Base-by-base conservation (phyloP, 2,113 vertebrate genomes). In the Columbina picui region DNA sequence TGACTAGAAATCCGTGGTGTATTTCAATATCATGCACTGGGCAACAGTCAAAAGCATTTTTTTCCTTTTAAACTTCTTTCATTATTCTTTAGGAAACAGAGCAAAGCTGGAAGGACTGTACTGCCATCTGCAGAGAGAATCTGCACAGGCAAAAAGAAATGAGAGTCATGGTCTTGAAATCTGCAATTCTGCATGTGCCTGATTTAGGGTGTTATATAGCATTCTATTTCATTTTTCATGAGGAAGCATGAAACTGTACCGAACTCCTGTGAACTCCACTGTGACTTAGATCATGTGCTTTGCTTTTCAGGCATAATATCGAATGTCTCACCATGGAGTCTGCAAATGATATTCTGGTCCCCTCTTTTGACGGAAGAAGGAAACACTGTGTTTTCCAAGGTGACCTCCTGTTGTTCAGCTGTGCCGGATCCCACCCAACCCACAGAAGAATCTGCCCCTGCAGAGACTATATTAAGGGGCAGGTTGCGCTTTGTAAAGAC, bases 401-500 rank as follows among this genome's bases (percentile, higher is more conserved):
- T 1, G 99, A 99, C 98, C 98, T 99, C 93, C 96, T 99, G 76
- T 97, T 99, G 67, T 99, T 99, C 98, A 99, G 99, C 98, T 99
- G 99, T 38, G 99, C 99, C 0, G 99, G 99, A 7, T 98, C 99
- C 79, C 99, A 99, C 96, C 89, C 97, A 45, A 97, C 97, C 36
- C 98, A 99, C 96, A 97, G 94, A 67, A 98, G 99, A 93, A 74
- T 99, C 98, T 99, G 99, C 97, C 99, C 99, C 71, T 99, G 99
- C 97, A 98, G 99, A 89, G 99, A 99, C 98, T 99, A 99, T 94
- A 99, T 99, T 98, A 99, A 99, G 97, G 99, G 99, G 95, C 99
- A 99, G 98, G 99, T 99, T 96, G 99, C 99, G 2, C 98, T 99
- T 90, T 99, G 99, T 94, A 98, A 99, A 75, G 98, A 98, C 98